phyloP scores from a whole-genome alignment of 1,140 invertebrate species.

The Eumaeus atala region DNA sequence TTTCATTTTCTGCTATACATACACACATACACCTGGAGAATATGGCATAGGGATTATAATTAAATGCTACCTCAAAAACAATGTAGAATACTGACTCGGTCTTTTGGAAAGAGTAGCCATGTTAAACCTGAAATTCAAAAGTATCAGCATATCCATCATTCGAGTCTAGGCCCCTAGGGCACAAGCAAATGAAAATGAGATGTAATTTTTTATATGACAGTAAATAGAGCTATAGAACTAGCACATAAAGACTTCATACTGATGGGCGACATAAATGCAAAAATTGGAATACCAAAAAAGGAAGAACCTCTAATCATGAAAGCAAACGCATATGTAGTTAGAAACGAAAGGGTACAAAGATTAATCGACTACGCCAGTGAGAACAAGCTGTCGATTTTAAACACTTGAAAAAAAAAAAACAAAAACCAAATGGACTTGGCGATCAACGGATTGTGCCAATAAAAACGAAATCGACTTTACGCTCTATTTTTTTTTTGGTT shows the following conservation, averaged over 20 bases:
- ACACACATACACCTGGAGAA: conserved; percentile 23
- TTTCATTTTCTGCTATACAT: conserved; percentile 23
- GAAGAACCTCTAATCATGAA: conserved; percentile 19
- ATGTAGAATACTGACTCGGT: conserved; percentile 24
- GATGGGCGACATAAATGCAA: conserved; percentile 22
- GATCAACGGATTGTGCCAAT: conserved; percentile 16
- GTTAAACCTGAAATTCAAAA: conserved; percentile 14
- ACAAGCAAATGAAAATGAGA: conserved; percentile 20
- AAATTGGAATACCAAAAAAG: conserved; percentile 21
- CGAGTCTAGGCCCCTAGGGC: conserved; percentile 24
- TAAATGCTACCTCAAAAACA: conserved; percentile 22
- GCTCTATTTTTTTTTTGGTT: no score
- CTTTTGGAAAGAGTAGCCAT: conserved; percentile 22
- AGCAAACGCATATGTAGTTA: conserved; percentile 22
- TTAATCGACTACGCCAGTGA: conserved; percentile 26
- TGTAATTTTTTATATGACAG: conserved; percentile 19
- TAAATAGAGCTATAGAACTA: conserved; percentile 18
- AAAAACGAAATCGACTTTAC: conserved; percentile 33
- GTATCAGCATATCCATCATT: conserved; percentile 19
- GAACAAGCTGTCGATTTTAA: conserved; percentile 25
- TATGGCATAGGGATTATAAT: conserved; percentile 24
- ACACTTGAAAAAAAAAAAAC: conserved; percentile 24
- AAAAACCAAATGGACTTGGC: conserved; percentile 24
- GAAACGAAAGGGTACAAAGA: conserved; percentile 27
- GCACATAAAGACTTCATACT: conserved; percentile 22